These are phyloP conservation scores for Bimastos eiseni DNA, from an alignment of 2,888 invertebrate species.

Conservation along the genomic window DNA sequence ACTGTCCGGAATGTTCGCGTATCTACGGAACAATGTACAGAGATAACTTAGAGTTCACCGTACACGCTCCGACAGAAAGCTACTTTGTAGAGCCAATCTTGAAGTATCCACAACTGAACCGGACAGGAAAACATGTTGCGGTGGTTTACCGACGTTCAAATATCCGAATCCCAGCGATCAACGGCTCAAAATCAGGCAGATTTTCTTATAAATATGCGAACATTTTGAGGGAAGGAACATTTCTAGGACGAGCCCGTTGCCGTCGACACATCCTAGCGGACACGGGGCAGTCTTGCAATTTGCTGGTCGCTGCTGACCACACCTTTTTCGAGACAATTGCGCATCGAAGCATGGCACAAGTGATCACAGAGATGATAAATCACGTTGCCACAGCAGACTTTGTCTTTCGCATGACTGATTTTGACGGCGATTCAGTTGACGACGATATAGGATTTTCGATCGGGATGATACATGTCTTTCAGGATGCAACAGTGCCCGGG, in stretches of 20 bases:
- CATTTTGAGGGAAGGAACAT: not conserved
- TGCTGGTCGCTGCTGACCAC: not conserved
- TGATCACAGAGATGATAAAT: not conserved
- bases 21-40: not conserved
- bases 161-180: not conserved
- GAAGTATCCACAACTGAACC: not conserved
- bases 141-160: constrained; percentile 6
- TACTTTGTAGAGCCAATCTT: not conserved
- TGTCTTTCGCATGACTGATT: not conserved
- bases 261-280: constrained; percentile 13
- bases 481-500: not conserved
- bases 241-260: not conserved
- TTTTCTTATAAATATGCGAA: not conserved
- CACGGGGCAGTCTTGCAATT: not conserved
- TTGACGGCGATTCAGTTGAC: not conserved
- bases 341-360: not conserved
- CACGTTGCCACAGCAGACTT: not conserved
- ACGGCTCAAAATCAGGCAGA: not conserved
- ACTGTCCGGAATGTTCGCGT: not conserved
- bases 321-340: not conserved
- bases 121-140: not conserved
- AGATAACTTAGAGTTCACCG: not conserved
- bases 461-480: not conserved
- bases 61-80: not conserved
- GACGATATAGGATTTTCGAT: not conserved